Conservation (phyloP, 2,113 vertebrate genomes). For the Pipa parva region DNA sequence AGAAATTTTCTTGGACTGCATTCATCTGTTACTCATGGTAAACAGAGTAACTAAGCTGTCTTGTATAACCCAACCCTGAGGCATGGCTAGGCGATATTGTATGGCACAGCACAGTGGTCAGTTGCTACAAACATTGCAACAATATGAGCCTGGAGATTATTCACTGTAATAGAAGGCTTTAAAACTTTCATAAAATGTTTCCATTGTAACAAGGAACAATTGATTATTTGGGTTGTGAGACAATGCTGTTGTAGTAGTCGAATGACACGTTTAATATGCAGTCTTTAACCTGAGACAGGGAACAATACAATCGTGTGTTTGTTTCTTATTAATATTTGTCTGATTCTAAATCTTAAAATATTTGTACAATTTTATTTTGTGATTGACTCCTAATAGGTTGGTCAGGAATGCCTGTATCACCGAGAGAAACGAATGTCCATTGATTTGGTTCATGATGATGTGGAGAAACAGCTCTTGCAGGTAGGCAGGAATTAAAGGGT, state of each 20-base stretch:
- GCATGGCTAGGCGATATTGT: neutral
- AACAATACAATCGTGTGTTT: neutral
- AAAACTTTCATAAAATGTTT: too few relatives aligned
- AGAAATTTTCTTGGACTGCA: too few relatives aligned
- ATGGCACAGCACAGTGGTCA: neutral
- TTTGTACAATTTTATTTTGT: neutral
- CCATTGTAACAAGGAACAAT: neutral
- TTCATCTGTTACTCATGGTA: neutral
- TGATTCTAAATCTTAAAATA: neutral
- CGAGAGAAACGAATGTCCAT: constrained; percentile 92
- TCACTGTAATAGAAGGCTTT: too few relatives aligned
- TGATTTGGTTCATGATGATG: constrained; percentile 82
- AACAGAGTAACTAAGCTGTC: constrained; percentile 7
- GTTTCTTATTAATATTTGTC: neutral
- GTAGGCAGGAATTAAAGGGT: constrained; percentile 55
- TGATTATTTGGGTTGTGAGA: neutral
- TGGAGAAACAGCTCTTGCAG: constrained; percentile 78
- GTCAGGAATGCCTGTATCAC: constrained; percentile 87
- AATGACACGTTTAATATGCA: too few relatives aligned
- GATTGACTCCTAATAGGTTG: constrained; percentile 62
- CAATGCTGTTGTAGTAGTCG: too few relatives aligned
- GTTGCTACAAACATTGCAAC: constrained; percentile 37
- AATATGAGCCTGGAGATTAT: neutral
- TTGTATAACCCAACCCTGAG: neutral
- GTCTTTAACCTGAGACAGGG: neutral